Evolutionary conservation across 2,888 invertebrate species (phyloP), one percentile per base, ranked within the genome.

Genomic region (Eumacrocentrus americanus): DNA sequence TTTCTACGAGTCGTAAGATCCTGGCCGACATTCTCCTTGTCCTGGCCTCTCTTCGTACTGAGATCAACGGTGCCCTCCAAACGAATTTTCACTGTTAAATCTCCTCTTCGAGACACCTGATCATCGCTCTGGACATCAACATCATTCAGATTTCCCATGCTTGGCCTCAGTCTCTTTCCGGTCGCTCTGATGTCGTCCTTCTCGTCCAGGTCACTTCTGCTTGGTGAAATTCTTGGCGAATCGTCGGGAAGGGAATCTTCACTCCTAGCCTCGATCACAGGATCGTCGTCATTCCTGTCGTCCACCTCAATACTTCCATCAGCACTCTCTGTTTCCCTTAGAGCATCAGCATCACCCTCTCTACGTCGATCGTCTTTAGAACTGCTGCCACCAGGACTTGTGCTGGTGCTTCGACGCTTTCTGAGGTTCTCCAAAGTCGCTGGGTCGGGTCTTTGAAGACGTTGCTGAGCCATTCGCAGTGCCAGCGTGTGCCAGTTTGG

Each of bases 251-350:
- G 62, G 0, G 79, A 79, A 40, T 77, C 80, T 22, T 79, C 79
- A 66, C 79, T 79, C n/a, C 73, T 69, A 1, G 58, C 61, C n/a
- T 72, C 70, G 52, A 74, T 72, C 34, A 70, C 70, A 18, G 70
- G 72, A 59, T 74, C 74, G 12, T 71, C 73, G 25, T 80, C 78
- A 67, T 68, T 71, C 38, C 72, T 72, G 53, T 80, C 80, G 60
- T 79, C 80, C 1, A 80, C 80, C 23, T 81, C 80, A 62, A 81
- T 81, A 44, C 80, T 81, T 2, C 76, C 78, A n/a, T 80, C 79
- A 0, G 79, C 80, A 67, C 80, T 80, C 18, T 78, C 72, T 3
- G 63, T 46, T 9, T 74, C 73, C 34, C 72, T 61, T 34, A 70
- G 63, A 35, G 48, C 58, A 42, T 56, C 62, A 5, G 14, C 16